A percentile compares a stretch with the other conserved stretches of the same genome.
Evolutionary conservation across 2,888 invertebrate genomes (phyloP).

Genomic region (Elysia crispata): DNA sequence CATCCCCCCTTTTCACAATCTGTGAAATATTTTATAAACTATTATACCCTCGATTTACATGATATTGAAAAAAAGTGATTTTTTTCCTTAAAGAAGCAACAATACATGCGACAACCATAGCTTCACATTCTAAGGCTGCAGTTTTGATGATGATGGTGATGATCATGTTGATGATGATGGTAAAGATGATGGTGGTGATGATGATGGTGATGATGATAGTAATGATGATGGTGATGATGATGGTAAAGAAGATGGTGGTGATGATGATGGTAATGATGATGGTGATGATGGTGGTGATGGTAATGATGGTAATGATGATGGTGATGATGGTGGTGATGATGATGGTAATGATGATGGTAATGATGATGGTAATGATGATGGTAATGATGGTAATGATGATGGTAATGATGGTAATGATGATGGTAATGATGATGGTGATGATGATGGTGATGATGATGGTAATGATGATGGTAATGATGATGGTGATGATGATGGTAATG

Average conservation of each 20-base stretch:
- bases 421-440: constrained; percentile 6
- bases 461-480: neutral
- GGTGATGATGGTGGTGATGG: neutral
- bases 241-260: too few species aligned
- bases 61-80: too few species aligned
- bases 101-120: too few species aligned
- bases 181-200: too few species aligned
- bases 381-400: neutral
- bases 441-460: neutral
- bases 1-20: too few species aligned
- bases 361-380: neutral
- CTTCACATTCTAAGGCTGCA: too few species aligned
- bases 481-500: neutral
- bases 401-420: neutral
- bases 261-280: neutral
- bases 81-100: too few species aligned
- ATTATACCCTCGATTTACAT: too few species aligned
- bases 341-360: neutral
- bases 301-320: neutral
- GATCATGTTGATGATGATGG: too few species aligned
- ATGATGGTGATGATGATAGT: constrained; percentile 50
- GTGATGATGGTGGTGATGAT: neutral
- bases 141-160: neutral
- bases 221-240: neutral
- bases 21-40: too few species aligned